phyloP scores from a whole-genome alignment of 2,797 vertebrate genomes.

The Squalus acanthias region DNA sequence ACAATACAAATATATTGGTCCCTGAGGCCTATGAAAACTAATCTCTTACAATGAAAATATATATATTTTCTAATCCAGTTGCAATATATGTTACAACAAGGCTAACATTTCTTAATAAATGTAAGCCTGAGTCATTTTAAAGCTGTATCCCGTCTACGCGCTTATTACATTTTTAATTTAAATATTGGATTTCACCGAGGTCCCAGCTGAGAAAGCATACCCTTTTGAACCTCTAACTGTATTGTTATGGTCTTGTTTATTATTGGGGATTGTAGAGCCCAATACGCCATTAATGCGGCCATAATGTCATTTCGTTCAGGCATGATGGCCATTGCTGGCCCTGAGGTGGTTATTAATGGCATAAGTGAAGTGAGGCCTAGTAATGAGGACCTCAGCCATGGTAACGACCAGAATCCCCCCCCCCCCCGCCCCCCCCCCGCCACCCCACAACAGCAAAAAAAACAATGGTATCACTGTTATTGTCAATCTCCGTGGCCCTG shows the following conservation, averaged over 20 bases:
- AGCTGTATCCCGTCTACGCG: background rate
- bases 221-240: background rate
- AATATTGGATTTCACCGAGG: background rate
- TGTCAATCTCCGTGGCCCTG: background rate
- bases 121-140: background rate
- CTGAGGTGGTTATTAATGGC: conserved; percentile 13
- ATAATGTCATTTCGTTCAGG: background rate
- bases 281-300: background rate
- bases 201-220: background rate
- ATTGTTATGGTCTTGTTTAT: background rate
- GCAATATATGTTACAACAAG: background rate
- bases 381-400: background rate
- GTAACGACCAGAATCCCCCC: background rate
- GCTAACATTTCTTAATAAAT: background rate
- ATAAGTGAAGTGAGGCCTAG: background rate
- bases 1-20: background rate
- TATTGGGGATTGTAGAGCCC: background rate
- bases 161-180: background rate
- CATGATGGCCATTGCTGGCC: background rate
- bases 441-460: background rate
- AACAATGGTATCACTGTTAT: background rate
- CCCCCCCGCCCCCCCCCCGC: too few species aligned
- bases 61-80: background rate
- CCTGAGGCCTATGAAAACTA: background rate
- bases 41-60: background rate